Percentiles rank a stretch among this genome's conserved stretches.
Evolutionary conservation across 2,797 vertebrate species (phyloP).

Genomic region (Smutsia gigantea): DNA sequence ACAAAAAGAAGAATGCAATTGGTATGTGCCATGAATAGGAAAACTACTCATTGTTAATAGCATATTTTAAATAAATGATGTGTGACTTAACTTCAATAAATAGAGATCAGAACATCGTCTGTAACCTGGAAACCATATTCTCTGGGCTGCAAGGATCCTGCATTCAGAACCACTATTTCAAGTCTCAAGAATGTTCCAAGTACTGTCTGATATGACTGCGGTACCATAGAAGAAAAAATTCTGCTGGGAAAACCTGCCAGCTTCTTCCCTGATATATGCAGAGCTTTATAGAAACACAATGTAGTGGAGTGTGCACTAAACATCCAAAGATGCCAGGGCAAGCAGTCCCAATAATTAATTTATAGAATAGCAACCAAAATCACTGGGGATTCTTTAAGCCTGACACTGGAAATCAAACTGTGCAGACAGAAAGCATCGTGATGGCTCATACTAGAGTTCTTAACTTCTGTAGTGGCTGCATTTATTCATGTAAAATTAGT

Average conservation of each 20-base stretch:
- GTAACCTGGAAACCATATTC: neutral
- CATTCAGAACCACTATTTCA: neutral
- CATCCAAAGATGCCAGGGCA: neutral
- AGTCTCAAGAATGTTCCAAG: neutral
- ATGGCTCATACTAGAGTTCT: neutral
- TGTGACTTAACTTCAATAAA: neutral
- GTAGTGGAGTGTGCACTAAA: neutral
- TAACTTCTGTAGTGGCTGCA: neutral
- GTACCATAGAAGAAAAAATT: neutral
- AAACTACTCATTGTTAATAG: neutral
- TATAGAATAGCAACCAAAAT: conserved; percentile 25
- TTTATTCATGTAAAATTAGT: neutral
- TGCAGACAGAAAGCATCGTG: neutral
- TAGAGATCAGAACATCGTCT: neutral
- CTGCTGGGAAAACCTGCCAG: conserved; percentile 7
- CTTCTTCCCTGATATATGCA: neutral
- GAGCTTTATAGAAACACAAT: neutral
- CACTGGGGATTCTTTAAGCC: neutral
- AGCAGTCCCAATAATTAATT: conserved; percentile 1
- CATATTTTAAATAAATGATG: conserved; percentile 31
- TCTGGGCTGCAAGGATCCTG: neutral
- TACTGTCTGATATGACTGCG: neutral
- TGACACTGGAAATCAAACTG: neutral
- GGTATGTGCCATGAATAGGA: neutral
- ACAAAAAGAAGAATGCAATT: neutral